phyloP scores from a whole-genome alignment of 2,888 invertebrate species.

The Latheticus oryzae region DNA sequence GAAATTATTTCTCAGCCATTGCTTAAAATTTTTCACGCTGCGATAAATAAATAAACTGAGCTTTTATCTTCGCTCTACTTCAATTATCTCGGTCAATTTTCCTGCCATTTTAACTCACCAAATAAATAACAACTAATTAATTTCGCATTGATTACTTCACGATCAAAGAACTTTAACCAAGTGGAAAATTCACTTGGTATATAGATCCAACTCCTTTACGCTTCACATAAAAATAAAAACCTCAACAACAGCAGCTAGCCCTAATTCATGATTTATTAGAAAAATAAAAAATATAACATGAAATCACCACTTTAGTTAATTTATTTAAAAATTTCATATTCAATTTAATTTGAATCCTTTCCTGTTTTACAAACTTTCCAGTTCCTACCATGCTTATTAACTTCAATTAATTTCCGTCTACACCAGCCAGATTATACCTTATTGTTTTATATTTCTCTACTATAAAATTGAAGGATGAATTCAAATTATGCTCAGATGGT shows the following conservation, averaged over 20 bases:
- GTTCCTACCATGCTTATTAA: too few species aligned
- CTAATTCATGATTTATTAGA: slow-evolving; percentile 23
- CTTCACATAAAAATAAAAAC: slow-evolving; percentile 20
- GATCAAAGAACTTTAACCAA: slow-evolving; percentile 22
- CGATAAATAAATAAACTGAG: slow-evolving; percentile 6
- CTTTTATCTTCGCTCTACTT: neutral
- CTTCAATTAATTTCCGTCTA: too few species aligned
- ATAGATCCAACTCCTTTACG: slow-evolving; percentile 17
- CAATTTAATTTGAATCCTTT: too few species aligned
- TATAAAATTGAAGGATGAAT: too few species aligned
- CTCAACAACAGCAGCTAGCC: neutral
- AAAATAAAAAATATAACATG: too few species aligned
- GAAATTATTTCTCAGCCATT: slow-evolving; percentile 1
- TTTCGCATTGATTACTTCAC: slow-evolving; percentile 13
- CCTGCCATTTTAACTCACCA: slow-evolving; percentile 5
- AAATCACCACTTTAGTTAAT: too few species aligned
- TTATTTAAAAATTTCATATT: too few species aligned
- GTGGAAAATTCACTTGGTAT: slow-evolving; percentile 25
- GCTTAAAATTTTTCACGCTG: slow-evolving; percentile 1
- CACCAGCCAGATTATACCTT: too few species aligned
- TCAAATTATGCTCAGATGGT: too few species aligned
- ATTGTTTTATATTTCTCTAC: too few species aligned
- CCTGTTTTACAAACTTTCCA: too few species aligned
- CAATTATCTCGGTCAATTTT: slow-evolving; percentile 2
- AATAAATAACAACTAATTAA: slow-evolving; percentile 18